Percentiles rank a stretch among this genome's conserved stretches.
Evolutionary conservation across 2,113 vertebrate species (phyloP).

Genomic region (Zosterops pallidus): DNA sequence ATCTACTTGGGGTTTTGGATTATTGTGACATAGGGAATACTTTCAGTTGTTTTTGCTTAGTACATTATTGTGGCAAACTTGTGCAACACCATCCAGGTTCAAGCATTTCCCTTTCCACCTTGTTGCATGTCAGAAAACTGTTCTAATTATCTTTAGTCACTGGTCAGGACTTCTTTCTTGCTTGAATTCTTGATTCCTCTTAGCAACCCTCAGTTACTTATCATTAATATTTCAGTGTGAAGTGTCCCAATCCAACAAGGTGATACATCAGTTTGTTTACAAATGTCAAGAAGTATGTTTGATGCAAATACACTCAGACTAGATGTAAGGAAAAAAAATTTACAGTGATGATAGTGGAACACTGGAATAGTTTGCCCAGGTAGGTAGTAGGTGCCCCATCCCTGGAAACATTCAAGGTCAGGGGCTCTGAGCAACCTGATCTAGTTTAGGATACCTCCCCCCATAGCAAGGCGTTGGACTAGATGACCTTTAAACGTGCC

Average conservation of each 20-base stretch:
- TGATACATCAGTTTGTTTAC: neutral
- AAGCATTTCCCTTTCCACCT: neutral
- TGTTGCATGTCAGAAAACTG: neutral
- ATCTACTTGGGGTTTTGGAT: neutral
- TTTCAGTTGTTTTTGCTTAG: neutral
- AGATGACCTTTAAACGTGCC: neutral
- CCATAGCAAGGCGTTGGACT: accelerated
- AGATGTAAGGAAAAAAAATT: neutral
- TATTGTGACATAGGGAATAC: neutral
- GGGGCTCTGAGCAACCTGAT: neutral
- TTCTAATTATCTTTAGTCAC: neutral
- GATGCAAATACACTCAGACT: neutral
- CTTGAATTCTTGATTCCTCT: neutral
- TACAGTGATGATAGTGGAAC: neutral
- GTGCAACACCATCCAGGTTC: neutral
- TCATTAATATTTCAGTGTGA: neutral
- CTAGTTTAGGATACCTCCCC: neutral
- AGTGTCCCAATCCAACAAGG: neutral
- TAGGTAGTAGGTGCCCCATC: neutral
- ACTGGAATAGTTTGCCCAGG: neutral
- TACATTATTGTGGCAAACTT: neutral
- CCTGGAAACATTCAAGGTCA: neutral
- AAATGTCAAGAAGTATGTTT: neutral
- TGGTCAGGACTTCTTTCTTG: neutral
- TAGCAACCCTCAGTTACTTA: neutral